Evolutionary conservation across 2,888 invertebrate genomes (phyloP).

Genomic region (Gnatocerus cornutus): DNA sequence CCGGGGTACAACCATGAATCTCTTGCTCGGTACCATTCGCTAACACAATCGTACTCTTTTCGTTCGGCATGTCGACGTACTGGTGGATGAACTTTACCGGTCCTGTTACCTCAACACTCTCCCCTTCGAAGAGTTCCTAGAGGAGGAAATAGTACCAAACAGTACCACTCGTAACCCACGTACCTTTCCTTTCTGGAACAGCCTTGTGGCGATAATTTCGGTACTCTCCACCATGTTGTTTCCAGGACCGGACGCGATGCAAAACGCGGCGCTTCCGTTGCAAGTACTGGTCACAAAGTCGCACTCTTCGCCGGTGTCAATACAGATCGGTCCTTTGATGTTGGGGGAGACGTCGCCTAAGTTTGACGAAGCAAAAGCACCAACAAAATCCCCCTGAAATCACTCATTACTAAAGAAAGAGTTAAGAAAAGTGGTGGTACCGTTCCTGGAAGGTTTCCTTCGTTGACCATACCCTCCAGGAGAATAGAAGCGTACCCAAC

Average conservation of each 20-base stretch:
- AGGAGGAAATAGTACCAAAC: too few relatives aligned
- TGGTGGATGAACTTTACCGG: slow-evolving; percentile 84
- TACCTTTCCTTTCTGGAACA: slow-evolving; percentile 85
- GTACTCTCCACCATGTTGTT: slow-evolving; percentile 94
- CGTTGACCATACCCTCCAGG: slow-evolving; percentile 87
- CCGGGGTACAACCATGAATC: slow-evolving; percentile 87
- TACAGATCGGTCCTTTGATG: slow-evolving; percentile 87
- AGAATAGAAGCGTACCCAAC: slow-evolving; percentile 91
- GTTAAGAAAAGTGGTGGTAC: neutral
- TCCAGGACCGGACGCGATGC: slow-evolving; percentile 93
- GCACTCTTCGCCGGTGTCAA: slow-evolving; percentile 84
- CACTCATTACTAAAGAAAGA: too few relatives aligned
- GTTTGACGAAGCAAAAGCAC: slow-evolving; percentile 93
- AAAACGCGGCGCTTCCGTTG: slow-evolving; percentile 81
- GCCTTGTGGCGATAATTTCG: slow-evolving; percentile 86
- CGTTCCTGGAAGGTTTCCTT: slow-evolving; percentile 77
- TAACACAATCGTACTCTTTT: slow-evolving; percentile 75
- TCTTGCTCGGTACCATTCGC: slow-evolving; percentile 73
- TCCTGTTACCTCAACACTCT: slow-evolving; percentile 81
- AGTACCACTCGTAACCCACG: too few relatives aligned
- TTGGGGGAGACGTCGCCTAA: slow-evolving; percentile 97
- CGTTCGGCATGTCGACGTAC: slow-evolving; percentile 88
- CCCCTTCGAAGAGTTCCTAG: slow-evolving; percentile 73
- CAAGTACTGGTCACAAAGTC: slow-evolving; percentile 80
- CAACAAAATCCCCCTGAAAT: slow-evolving; percentile 89